A percentile compares a stretch with the other conserved stretches of the same genome.
Conservation (phyloP, 2,888 invertebrate species). For the Coecobrya sp. region DNA sequence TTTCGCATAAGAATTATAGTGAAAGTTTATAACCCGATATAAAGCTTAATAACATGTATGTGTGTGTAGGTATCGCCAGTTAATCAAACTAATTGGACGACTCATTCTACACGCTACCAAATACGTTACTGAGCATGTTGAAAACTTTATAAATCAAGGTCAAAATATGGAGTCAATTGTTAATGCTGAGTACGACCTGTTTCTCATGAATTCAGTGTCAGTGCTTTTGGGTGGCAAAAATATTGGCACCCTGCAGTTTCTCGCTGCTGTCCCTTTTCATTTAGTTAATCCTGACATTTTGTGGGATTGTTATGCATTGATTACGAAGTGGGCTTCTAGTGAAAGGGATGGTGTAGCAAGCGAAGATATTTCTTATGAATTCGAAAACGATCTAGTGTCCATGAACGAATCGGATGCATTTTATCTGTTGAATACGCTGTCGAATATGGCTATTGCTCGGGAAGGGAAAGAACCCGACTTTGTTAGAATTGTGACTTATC, state of each 20-base stretch:
- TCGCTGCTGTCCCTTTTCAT: slow-evolving; percentile 92
- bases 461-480: slow-evolving; percentile 90
- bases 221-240: slow-evolving; percentile 92
- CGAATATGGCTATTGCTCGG: slow-evolving; percentile 93
- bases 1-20: neutral
- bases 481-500: slow-evolving; percentile 91
- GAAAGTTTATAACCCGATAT: neutral
- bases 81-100: slow-evolving; percentile 90
- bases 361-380: slow-evolving; percentile 87
- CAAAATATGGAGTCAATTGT: slow-evolving; percentile 89
- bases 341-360: slow-evolving; percentile 85
- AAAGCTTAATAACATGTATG: neutral
- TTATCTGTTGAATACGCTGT: slow-evolving; percentile 93
- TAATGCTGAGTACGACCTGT: slow-evolving; percentile 92
- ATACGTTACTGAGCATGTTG: slow-evolving; percentile 92
- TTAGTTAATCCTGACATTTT: slow-evolving; percentile 89
- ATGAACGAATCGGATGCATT: slow-evolving; percentile 92
- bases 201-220: slow-evolving; percentile 91
- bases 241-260: slow-evolving; percentile 94
- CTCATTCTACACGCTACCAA: slow-evolving; percentile 92
- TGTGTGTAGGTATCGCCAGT: slow-evolving; percentile 83
- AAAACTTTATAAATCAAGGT: slow-evolving; percentile 88
- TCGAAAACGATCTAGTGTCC: slow-evolving; percentile 90
- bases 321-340: slow-evolving; percentile 85
- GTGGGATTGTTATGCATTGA: slow-evolving; percentile 91